These are phyloP conservation scores for Steinernema scapterisci DNA, from an alignment of 2,888 invertebrate genomes.

Conservation along the genomic window DNA sequence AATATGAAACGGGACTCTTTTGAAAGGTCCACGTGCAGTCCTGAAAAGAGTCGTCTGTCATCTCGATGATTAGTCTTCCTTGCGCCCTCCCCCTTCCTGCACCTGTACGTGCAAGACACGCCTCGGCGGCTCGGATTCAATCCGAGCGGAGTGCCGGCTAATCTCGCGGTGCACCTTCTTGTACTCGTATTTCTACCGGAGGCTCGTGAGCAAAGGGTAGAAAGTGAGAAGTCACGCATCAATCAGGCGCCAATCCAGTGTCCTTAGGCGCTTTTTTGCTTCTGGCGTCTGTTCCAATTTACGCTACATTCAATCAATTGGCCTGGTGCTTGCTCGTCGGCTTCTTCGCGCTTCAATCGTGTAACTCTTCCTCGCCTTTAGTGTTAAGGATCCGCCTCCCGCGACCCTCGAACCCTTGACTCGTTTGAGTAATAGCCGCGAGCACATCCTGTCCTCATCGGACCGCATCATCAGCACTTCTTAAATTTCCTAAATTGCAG, in stretches of 20 bases:
- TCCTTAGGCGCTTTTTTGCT: constrained; percentile 17
- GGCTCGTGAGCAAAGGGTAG: too few species aligned
- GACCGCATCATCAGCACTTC: not conserved
- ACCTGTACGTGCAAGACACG: too few species aligned
- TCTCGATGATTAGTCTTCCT: too few species aligned
- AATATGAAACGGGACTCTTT: too few species aligned
- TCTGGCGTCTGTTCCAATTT: constrained; percentile 29
- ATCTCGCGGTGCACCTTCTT: too few species aligned
- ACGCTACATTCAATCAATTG: constrained; percentile 31
- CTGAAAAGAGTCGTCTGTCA: too few species aligned
- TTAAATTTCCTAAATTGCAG: not conserved
- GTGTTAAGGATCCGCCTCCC: constrained; percentile 1
- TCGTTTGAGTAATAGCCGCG: constrained; percentile 17
- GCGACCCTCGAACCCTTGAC: constrained; percentile 5
- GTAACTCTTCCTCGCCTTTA: not conserved
- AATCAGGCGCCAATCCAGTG: not conserved
- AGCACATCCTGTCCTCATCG: not conserved
- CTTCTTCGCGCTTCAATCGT: constrained; percentile 15
- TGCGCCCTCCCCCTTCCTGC: too few species aligned
- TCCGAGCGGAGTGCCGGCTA: too few species aligned
- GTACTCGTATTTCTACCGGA: too few species aligned
- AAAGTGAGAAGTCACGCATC: not conserved
- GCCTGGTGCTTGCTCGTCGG: not conserved
- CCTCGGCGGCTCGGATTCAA: too few species aligned
- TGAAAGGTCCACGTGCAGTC: too few species aligned